Percentiles rank a stretch among this genome's conserved stretches.
phyloP scores from a whole-genome alignment of 2,888 invertebrate species.

The Drosophila demipolita region DNA sequence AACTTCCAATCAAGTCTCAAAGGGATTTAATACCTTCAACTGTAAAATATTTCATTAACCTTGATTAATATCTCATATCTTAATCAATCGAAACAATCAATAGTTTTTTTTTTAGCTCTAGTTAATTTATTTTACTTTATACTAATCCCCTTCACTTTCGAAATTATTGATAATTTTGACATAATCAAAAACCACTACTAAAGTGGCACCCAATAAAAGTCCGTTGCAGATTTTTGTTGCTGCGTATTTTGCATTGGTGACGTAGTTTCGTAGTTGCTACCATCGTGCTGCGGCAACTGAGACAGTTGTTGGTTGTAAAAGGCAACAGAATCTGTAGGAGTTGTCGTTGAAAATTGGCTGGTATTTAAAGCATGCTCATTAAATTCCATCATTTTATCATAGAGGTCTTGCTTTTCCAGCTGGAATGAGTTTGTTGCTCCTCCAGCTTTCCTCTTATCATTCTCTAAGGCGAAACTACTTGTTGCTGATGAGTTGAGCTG shows the following conservation, averaged over 20 bases:
- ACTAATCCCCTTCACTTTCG: slow-evolving; percentile 15
- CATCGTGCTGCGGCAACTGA: not conserved
- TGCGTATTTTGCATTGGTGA: not conserved
- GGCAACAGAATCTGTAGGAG: not conserved
- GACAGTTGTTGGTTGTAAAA: not conserved
- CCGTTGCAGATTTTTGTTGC: not conserved
- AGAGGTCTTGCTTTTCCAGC: slow-evolving; percentile 8
- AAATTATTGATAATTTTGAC: slow-evolving; percentile 19
- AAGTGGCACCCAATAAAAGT: slow-evolving; percentile 32
- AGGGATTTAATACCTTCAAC: not conserved
- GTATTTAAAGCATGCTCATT: slow-evolving; percentile 9
- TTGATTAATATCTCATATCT: slow-evolving; percentile 11
- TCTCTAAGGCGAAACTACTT: not conserved
- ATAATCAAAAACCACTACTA: slow-evolving; percentile 8
- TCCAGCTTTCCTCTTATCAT: slow-evolving; percentile 11
- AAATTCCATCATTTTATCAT: slow-evolving; percentile 31
- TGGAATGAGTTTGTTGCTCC: slow-evolving; percentile 16
- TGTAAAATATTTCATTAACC: slow-evolving; percentile 4
- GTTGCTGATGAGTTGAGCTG: not conserved
- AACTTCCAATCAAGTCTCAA: not conserved
- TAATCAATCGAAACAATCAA: slow-evolving; percentile 23
- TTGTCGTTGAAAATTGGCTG: not conserved
- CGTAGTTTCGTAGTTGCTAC: not conserved
- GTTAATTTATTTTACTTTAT: not conserved
- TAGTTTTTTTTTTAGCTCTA: slow-evolving; percentile 21